These are phyloP conservation scores for Dendroctonus ponderosae DNA, from an alignment of 1,140 invertebrate genomes.

Conservation along the genomic window DNA sequence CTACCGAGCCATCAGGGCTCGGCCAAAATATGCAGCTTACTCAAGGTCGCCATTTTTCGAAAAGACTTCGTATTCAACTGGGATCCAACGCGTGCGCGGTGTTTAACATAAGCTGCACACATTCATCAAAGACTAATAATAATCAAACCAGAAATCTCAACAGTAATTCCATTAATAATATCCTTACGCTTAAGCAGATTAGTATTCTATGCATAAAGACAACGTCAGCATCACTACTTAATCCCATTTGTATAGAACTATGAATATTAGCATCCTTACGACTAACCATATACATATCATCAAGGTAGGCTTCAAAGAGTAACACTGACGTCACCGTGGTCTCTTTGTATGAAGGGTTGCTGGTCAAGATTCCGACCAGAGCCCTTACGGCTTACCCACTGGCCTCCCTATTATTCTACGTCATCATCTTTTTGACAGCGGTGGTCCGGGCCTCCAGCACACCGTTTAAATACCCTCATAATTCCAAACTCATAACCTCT, in stretches of 20 bases:
- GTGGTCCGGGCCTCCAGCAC: constrained; percentile 6
- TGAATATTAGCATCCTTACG: neutral
- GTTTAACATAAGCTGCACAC: neutral
- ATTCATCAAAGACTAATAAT: neutral
- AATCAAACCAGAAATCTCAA: constrained; percentile 1
- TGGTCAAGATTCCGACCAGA: constrained; percentile 34
- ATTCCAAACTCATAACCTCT: constrained; percentile 32
- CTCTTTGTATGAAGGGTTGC: constrained; percentile 34
- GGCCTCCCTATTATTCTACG: constrained; percentile 28
- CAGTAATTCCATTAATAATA: constrained; percentile 12
- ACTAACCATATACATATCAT: constrained; percentile 10
- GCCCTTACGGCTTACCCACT: constrained; percentile 25
- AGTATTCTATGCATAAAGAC: neutral
- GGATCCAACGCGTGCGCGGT: constrained; percentile 25
- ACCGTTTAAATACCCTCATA: constrained; percentile 10
- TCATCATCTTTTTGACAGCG: constrained; percentile 21
- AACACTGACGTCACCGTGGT: constrained; percentile 19
- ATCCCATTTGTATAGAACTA: too few species aligned
- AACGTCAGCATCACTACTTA: too few species aligned
- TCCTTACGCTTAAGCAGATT: constrained; percentile 15
- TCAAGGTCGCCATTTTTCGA: constrained; percentile 15
- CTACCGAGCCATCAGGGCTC: constrained; percentile 9
- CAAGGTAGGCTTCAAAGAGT: neutral
- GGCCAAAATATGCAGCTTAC: constrained; percentile 10
- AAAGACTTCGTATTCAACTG: constrained; percentile 28